phyloP scores from a whole-genome alignment of 2,888 invertebrate genomes.

The Nysson spinosus region DNA sequence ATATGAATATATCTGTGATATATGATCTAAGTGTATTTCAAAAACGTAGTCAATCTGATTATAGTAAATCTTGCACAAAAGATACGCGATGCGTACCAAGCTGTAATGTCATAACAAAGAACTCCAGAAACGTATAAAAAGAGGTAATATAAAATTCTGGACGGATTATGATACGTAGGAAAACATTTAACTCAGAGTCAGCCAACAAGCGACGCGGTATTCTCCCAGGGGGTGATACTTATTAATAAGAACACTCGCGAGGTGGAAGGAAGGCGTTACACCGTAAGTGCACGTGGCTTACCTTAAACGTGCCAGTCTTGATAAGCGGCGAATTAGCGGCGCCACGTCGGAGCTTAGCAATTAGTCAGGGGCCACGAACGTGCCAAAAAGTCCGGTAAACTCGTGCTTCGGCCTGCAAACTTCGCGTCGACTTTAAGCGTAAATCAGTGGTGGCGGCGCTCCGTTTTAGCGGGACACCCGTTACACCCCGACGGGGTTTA shows the following conservation, averaged over 20 bases:
- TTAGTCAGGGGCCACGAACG: constrained; percentile 57
- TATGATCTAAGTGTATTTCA: too few species aligned
- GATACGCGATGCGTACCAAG: too few species aligned
- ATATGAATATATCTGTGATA: too few species aligned
- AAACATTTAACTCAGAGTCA: constrained; percentile 14
- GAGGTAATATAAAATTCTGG: too few species aligned
- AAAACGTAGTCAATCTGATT: too few species aligned
- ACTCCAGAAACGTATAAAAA: too few species aligned
- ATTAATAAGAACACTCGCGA: constrained; percentile 40
- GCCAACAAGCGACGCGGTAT: constrained; percentile 10
- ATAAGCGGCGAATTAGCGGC: constrained; percentile 59
- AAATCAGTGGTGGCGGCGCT: constrained; percentile 61
- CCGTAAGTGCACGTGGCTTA: constrained; percentile 29
- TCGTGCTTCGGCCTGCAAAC: constrained; percentile 53
- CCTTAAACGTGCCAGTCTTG: constrained; percentile 57
- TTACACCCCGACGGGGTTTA: constrained; percentile 36
- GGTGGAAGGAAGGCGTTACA: constrained; percentile 18
- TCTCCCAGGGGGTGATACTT: constrained; percentile 22
- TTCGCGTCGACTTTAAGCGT: constrained; percentile 64
- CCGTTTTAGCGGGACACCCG: constrained; percentile 61
- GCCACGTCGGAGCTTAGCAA: constrained; percentile 48
- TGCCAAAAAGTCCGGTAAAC: constrained; percentile 68
- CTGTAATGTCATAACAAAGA: too few species aligned
- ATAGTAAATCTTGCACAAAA: too few species aligned
- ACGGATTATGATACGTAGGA: constrained; percentile 4